Conservation (phyloP, 2,888 invertebrate genomes). For the Leucophenga montana region DNA sequence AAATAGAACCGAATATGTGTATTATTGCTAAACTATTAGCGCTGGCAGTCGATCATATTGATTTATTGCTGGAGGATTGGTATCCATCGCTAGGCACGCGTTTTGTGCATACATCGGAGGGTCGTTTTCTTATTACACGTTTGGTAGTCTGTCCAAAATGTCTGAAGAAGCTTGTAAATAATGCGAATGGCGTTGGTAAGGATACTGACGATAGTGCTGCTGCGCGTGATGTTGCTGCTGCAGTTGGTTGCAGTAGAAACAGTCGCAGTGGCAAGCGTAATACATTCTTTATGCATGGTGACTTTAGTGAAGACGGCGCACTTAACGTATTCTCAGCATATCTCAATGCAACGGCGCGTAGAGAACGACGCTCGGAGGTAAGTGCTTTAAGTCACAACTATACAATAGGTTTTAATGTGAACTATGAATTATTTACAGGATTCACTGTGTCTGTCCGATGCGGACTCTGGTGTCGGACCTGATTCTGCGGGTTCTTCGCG, state of each 20-base stretch:
- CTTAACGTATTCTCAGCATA: conserved; percentile 68
- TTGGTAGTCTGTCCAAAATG: conserved; percentile 94
- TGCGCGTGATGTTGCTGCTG: conserved; percentile 38
- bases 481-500: conserved; percentile 87
- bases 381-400: background rate
- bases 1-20: conserved; percentile 83
- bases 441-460: conserved; percentile 83
- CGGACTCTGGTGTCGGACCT: conserved; percentile 90
- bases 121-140: conserved; percentile 93
- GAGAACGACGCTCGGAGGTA: conserved; percentile 63
- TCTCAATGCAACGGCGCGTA: conserved; percentile 62
- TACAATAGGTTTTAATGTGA: background rate
- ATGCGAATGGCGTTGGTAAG: conserved; percentile 38
- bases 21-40: conserved; percentile 88
- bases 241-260: conserved; percentile 49
- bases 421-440: conserved; percentile 71
- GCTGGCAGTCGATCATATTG: conserved; percentile 94
- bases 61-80: conserved; percentile 97
- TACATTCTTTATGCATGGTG: conserved; percentile 54
- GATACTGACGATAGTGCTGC: conserved; percentile 39
- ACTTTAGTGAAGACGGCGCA: conserved; percentile 59
- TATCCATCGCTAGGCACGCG: conserved; percentile 96
- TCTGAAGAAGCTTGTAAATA: conserved; percentile 74
- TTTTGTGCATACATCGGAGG: conserved; percentile 98
- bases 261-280: conserved; percentile 57